These are phyloP conservation scores for Ceratosolen solmsi DNA, from an alignment of 1,140 invertebrate genomes.

Conservation along the genomic window DNA sequence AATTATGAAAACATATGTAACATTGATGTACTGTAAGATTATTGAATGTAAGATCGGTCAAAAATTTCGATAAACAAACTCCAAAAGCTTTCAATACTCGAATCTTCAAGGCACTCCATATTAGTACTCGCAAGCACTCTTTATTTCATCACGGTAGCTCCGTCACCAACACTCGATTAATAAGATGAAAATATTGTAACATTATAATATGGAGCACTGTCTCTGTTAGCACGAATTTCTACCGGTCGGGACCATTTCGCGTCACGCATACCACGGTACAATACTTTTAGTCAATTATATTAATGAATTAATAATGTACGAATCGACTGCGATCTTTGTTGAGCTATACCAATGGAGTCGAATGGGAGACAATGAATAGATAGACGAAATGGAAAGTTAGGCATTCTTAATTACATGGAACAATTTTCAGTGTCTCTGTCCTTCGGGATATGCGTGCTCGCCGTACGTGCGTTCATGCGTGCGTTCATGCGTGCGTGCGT, in stretches of 20 bases:
- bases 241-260: conserved; percentile 67
- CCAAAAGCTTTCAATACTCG: conserved; percentile 41
- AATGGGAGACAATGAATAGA: background rate
- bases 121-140: conserved; percentile 42
- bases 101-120: conserved; percentile 42
- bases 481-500: background rate
- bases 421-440: background rate
- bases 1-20: too few species aligned
- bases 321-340: conserved; percentile 12
- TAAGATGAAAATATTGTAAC: conserved; percentile 15
- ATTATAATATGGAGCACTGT: conserved; percentile 36
- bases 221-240: conserved; percentile 60
- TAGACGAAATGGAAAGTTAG: too few species aligned
- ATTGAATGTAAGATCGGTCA: too few species aligned
- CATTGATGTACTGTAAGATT: too few species aligned
- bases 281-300: conserved; percentile 69
- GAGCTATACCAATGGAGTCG: background rate
- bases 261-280: conserved; percentile 66
- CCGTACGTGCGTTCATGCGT: background rate
- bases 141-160: conserved; percentile 36
- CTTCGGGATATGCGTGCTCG: conserved; percentile 29
- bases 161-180: conserved; percentile 1
- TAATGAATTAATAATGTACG: conserved; percentile 54
- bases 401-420: background rate
- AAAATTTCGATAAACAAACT: background rate